Percentiles rank a stretch among this genome's conserved stretches.
phyloP scores from a whole-genome alignment of 2,888 invertebrate species.

The Hoplodrina ambigua region DNA sequence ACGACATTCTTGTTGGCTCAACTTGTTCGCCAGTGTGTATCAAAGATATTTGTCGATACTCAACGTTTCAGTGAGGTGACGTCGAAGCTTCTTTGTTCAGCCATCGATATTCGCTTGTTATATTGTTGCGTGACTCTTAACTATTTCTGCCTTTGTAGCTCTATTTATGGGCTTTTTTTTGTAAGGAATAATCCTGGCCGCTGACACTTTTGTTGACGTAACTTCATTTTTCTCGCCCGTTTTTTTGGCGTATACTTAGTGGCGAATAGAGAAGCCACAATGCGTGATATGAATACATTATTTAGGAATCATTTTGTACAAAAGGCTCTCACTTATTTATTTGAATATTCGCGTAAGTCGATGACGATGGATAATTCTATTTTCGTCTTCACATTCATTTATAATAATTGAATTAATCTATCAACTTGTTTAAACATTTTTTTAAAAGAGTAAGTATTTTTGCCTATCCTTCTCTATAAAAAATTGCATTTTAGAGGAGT shows the following conservation, averaged over 20 bases:
- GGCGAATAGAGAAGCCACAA: conserved; percentile 19
- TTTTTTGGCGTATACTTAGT: conserved; percentile 11
- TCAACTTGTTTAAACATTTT: too few relatives aligned
- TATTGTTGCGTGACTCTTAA: conserved; percentile 77
- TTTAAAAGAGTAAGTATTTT: too few relatives aligned
- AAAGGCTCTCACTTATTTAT: neutral
- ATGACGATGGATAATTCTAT: too few relatives aligned
- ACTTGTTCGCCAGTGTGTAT: conserved; percentile 58
- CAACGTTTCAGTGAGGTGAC: conserved; percentile 72
- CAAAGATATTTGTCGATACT: conserved; percentile 77
- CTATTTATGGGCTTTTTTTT: conserved; percentile 68
- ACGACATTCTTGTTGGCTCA: neutral
- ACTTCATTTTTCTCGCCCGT: conserved; percentile 48
- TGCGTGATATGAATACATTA: conserved; percentile 28
- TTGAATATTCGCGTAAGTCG: neutral
- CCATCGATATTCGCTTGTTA: conserved; percentile 74
- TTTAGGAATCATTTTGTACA: neutral
- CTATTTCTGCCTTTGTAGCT: conserved; percentile 71
- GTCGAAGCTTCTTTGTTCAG: conserved; percentile 75
- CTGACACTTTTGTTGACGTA: conserved; percentile 60
- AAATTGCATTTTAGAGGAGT: too few relatives aligned
- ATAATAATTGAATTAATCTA: too few relatives aligned
- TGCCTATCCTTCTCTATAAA: too few relatives aligned
- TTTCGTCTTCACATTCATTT: too few relatives aligned
- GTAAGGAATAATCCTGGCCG: conserved; percentile 55